Evolutionary conservation across 2,797 vertebrate species (phyloP).

Genomic region (Paratrypauchen microcephalus): DNA sequence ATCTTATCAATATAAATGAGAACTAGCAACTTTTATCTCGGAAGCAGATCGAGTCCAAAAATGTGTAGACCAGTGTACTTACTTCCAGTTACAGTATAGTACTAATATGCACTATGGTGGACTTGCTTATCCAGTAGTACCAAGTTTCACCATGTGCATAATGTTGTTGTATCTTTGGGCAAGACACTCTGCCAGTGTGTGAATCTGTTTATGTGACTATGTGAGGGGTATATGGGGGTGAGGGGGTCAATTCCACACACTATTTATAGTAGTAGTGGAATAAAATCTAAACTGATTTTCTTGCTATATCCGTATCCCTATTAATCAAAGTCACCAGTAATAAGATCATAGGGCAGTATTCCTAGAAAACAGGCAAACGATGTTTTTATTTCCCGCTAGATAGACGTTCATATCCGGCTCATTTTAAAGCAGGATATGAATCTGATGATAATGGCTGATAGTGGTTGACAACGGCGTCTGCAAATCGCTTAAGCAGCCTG

Average conservation of each 20-base stretch:
- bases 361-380: slow-evolving; percentile 32
- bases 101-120: too few species aligned
- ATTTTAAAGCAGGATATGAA: slow-evolving; percentile 71
- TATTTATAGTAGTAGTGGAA: neutral
- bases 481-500: slow-evolving; percentile 39
- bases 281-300: neutral
- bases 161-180: neutral
- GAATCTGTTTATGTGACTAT: neutral
- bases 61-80: too few species aligned
- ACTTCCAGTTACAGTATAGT: too few species aligned
- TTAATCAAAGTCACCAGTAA: slow-evolving; percentile 22
- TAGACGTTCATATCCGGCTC: slow-evolving; percentile 69
- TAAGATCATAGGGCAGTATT: slow-evolving; percentile 12
- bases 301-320: slow-evolving; percentile 16
- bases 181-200: neutral
- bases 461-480: slow-evolving; percentile 49
- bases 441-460: slow-evolving; percentile 66
- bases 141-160: neutral
- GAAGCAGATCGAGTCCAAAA: too few species aligned
- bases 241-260: neutral
- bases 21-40: too few species aligned
- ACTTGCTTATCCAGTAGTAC: too few species aligned
- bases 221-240: neutral
- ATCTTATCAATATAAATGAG: too few species aligned
- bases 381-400: slow-evolving; percentile 54